These are phyloP conservation scores for Callosobruchus maculatus DNA, from an alignment of 2,888 invertebrate species.

Conservation along the genomic window DNA sequence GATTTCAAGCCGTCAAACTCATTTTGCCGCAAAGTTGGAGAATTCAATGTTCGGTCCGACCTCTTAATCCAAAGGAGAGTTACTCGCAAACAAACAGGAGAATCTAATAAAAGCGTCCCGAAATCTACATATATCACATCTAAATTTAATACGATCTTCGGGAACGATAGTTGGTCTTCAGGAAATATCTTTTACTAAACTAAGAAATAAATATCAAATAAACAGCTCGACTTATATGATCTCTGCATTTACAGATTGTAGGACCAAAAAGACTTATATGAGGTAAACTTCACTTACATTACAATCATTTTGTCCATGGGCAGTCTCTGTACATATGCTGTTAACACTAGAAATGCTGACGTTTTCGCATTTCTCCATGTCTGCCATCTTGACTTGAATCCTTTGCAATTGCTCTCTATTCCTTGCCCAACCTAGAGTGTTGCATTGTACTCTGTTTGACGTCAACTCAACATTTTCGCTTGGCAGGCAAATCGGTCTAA, in stretches of 20 bases:
- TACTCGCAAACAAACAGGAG: no score
- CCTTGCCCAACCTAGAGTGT: conserved; percentile 82
- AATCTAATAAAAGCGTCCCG: no score
- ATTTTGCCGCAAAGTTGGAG: no score
- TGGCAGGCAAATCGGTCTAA: conserved; percentile 77
- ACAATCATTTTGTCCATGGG: conserved; percentile 77
- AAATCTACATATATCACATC: no score
- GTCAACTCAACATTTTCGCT: conserved; percentile 52
- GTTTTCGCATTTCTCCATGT: conserved; percentile 81
- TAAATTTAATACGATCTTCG: no score
- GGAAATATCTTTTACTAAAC: no score
- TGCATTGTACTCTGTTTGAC: conserved; percentile 58
- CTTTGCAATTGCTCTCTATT: conserved; percentile 79
- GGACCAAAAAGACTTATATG: neutral
- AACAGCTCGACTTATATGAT: no score
- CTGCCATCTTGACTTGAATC: conserved; percentile 70
- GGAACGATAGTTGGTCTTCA: no score
- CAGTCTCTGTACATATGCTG: conserved; percentile 77
- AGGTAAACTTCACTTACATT: conserved; percentile 63
- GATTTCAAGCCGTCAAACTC: no score
- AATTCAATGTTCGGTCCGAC: no score
- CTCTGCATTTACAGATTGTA: neutral
- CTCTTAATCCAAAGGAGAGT: no score
- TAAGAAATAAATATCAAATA: no score
- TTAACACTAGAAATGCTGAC: conserved; percentile 80